phyloP scores from a whole-genome alignment of 1,140 invertebrate species.

The Zaprionus inermis region DNA sequence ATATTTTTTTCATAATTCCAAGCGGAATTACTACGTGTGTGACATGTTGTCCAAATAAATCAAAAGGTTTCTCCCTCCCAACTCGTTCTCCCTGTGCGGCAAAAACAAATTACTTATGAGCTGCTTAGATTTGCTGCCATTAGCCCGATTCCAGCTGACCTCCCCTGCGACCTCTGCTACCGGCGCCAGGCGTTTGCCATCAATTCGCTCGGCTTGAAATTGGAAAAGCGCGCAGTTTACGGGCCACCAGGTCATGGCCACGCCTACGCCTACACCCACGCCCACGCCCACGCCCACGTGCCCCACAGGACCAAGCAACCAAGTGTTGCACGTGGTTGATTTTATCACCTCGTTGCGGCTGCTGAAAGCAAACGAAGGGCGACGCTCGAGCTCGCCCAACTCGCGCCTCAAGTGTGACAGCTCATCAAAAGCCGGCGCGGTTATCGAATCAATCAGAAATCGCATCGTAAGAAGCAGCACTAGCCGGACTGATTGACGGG shows the following conservation, averaged over 20 bases:
- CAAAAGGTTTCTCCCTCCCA: conserved; percentile 24
- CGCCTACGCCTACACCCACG: background rate
- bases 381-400: conserved; percentile 19
- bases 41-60: conserved; percentile 77
- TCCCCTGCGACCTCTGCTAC: background rate
- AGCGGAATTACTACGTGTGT: conserved; percentile 70
- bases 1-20: conserved; percentile 65
- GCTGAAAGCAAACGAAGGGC: background rate
- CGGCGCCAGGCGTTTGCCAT: conserved; percentile 44
- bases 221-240: conserved; percentile 66
- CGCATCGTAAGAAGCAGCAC: conserved; percentile 11
- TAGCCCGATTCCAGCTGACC: conserved; percentile 27
- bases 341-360: conserved; percentile 20
- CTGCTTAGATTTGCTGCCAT: conserved; percentile 69
- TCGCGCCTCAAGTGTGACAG: conserved; percentile 60
- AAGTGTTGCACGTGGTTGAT: conserved; percentile 13
- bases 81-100: background rate
- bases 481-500: background rate
- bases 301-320: background rate
- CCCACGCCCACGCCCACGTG: background rate
- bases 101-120: conserved; percentile 54
- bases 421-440: conserved; percentile 43
- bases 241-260: conserved; percentile 12
- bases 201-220: conserved; percentile 58
- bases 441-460: conserved; percentile 30